phyloP scores from a whole-genome alignment of 2,113 vertebrate genomes.

The Struthidea cinerea region DNA sequence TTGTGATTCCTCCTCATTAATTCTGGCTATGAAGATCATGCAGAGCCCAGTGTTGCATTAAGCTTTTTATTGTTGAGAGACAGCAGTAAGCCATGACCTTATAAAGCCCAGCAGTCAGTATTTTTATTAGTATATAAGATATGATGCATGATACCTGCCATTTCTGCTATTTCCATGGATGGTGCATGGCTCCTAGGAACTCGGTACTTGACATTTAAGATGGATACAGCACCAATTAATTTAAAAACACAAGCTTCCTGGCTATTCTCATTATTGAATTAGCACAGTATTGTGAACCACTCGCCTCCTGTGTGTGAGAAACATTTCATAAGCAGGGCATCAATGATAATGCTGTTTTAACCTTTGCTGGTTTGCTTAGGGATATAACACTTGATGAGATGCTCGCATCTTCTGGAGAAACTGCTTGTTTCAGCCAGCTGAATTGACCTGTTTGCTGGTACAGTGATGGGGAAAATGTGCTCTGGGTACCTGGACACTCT shows the following conservation, averaged over 20 bases:
- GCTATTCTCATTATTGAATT: constrained; percentile 47
- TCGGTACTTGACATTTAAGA: constrained; percentile 2
- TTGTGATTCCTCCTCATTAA: constrained; percentile 47
- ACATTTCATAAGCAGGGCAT: neutral
- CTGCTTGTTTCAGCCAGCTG: neutral
- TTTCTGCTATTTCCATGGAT: neutral
- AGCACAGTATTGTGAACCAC: constrained; percentile 25
- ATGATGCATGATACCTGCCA: constrained; percentile 35
- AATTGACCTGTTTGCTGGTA: neutral
- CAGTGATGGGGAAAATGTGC: neutral
- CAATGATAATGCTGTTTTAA: constrained; percentile 36
- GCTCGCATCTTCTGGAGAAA: neutral
- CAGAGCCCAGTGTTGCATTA: constrained; percentile 8
- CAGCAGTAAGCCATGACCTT: constrained; percentile 8
- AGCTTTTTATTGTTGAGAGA: constrained; percentile 7
- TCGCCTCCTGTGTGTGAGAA: neutral
- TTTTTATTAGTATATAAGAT: constrained; percentile 33
- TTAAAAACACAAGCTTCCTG: constrained; percentile 15
- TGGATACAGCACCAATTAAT: constrained; percentile 13
- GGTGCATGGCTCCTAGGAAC: neutral
- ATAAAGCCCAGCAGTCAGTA: neutral
- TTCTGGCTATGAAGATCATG: constrained; percentile 1
- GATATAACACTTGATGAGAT: neutral
- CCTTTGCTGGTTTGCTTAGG: constrained; percentile 24
- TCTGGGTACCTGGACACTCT: neutral